These are phyloP conservation scores for Cebus imitator DNA, from an alignment of 2,113 vertebrate species.

Conservation along the genomic window DNA sequence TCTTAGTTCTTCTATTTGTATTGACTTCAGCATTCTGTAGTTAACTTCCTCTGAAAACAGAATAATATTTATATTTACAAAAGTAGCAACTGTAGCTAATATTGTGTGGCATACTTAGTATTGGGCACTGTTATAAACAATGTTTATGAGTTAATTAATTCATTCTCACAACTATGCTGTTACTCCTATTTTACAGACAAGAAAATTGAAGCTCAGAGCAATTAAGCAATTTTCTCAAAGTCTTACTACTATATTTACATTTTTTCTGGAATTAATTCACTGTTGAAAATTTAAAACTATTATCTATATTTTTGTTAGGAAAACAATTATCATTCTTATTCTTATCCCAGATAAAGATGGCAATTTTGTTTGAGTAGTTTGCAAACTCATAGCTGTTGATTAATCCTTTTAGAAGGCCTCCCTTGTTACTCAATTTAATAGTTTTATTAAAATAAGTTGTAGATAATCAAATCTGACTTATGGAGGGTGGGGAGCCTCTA, in stretches of 20 bases:
- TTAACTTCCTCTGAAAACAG: neutral
- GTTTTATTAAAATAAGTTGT: neutral
- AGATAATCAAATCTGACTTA: neutral
- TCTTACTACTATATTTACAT: neutral
- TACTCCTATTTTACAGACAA: neutral
- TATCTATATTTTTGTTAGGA: neutral
- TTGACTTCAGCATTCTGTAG: neutral
- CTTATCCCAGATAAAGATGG: neutral
- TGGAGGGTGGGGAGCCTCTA: too few relatives aligned
- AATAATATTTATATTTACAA: neutral
- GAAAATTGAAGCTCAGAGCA: neutral
- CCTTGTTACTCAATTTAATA: constrained; percentile 2
- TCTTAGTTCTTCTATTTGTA: neutral
- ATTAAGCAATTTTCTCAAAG: neutral
- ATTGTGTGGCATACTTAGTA: neutral
- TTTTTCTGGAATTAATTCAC: neutral
- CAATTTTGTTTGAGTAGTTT: neutral
- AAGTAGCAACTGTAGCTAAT: neutral
- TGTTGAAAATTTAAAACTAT: neutral
- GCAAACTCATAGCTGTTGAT: neutral
- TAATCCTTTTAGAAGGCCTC: constrained; percentile 11
- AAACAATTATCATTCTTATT: neutral
- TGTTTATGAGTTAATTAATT: neutral
- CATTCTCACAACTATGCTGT: neutral
- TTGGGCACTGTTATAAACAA: neutral